Evolutionary conservation across 2,888 invertebrate species (phyloP).

Genomic region (Dolichomitus sp.): DNA sequence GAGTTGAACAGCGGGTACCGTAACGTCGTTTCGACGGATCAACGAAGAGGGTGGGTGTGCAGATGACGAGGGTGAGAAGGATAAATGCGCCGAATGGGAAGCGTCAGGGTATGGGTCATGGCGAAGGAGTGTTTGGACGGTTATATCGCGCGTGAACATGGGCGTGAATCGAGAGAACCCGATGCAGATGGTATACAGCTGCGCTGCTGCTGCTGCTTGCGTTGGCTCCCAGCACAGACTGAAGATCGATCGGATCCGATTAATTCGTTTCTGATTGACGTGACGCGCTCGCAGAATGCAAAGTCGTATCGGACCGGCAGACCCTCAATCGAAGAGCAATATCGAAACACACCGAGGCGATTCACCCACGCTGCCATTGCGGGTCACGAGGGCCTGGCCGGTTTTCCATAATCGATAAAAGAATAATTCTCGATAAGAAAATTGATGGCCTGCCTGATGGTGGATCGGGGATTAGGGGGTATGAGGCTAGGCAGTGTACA

Average conservation of each 20-base stretch:
- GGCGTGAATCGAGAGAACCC: conserved; percentile 54
- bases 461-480: neutral
- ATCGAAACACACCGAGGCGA: conserved; percentile 41
- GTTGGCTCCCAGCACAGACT: conserved; percentile 14
- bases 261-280: conserved; percentile 67
- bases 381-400: conserved; percentile 4
- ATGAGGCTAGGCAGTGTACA: neutral
- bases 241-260: conserved; percentile 63
- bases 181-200: conserved; percentile 30
- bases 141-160: conserved; percentile 62
- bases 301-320: conserved; percentile 46
- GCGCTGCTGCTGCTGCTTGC: neutral
- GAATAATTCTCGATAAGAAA: conserved; percentile 51
- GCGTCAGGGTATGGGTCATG: conserved; percentile 24
- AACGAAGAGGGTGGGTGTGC: conserved; percentile 28
- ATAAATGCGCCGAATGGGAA: conserved; percentile 47
- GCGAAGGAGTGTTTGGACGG: conserved; percentile 55
- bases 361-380: conserved; percentile 1
- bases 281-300: conserved; percentile 56
- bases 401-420: conserved; percentile 55
- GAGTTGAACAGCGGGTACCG: conserved; percentile 32
- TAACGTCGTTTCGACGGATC: conserved; percentile 50
- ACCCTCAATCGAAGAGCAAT: conserved; percentile 36
- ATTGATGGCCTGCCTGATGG: conserved; percentile 9
- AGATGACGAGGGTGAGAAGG: neutral